Conservation (phyloP, 2,888 invertebrate genomes). For the Apeira syringaria region DNA sequence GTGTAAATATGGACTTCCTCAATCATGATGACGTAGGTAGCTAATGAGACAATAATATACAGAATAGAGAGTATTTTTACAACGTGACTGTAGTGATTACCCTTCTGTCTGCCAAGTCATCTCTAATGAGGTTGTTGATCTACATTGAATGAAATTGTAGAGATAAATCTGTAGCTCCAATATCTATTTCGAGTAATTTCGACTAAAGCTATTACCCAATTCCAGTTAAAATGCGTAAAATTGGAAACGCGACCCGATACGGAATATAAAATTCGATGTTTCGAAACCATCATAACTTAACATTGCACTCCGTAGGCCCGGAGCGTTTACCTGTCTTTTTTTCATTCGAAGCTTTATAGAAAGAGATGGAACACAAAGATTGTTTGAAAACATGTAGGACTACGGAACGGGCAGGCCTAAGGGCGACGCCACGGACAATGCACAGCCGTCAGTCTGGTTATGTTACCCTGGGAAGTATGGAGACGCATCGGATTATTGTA, state of each 20-base stretch:
- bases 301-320: slow-evolving; percentile 52
- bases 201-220: slow-evolving; percentile 31
- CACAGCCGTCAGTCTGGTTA: slow-evolving; percentile 79
- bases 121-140: slow-evolving; percentile 16
- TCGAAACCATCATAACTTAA: slow-evolving; percentile 40
- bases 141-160: slow-evolving; percentile 6
- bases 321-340: slow-evolving; percentile 73
- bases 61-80: slow-evolving; percentile 9
- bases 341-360: slow-evolving; percentile 57
- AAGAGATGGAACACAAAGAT: slow-evolving; percentile 55
- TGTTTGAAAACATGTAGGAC: slow-evolving; percentile 63
- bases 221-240: slow-evolving; percentile 50
- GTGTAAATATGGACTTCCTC: no score
- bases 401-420: slow-evolving; percentile 70
- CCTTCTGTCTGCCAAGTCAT: slow-evolving; percentile 18
- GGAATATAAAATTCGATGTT: slow-evolving; percentile 49
- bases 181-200: slow-evolving; percentile 14
- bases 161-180: slow-evolving; percentile 18
- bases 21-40: no score
- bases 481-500: slow-evolving; percentile 53
- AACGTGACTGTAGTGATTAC: slow-evolving; percentile 13
- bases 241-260: slow-evolving; percentile 43
- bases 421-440: slow-evolving; percentile 79
- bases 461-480: slow-evolving; percentile 60
- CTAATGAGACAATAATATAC: neutral